Conservation (phyloP, 2,888 invertebrate genomes). For the Colostygia pectinataria region DNA sequence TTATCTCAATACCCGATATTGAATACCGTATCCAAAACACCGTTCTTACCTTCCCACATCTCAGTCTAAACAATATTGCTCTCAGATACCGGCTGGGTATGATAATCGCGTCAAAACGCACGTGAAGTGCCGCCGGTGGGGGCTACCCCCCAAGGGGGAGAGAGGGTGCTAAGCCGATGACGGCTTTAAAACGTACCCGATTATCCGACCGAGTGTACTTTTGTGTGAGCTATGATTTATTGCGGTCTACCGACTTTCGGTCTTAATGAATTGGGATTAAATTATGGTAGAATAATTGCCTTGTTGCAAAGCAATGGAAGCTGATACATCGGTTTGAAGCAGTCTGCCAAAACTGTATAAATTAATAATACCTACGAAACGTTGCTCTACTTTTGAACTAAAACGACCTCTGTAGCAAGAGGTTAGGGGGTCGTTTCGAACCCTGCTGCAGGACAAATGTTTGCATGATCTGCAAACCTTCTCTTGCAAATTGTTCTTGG, state of each 20-base stretch:
- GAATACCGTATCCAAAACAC: constrained; percentile 43
- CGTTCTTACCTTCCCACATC: constrained; percentile 14
- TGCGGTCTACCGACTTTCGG: constrained; percentile 43
- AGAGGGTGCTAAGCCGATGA: constrained; percentile 68
- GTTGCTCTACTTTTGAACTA: too few species aligned
- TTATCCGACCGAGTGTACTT: constrained; percentile 75
- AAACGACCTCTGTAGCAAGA: too few species aligned
- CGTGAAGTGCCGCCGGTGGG: constrained; percentile 68
- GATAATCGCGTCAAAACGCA: constrained; percentile 83
- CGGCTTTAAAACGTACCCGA: constrained; percentile 78
- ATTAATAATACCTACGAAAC: too few species aligned
- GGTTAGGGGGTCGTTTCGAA: too few species aligned
- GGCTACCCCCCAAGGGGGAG: constrained; percentile 19
- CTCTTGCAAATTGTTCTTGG: too few species aligned
- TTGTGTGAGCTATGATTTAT: constrained; percentile 62
- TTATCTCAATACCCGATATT: too few species aligned
- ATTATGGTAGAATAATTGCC: constrained; percentile 17
- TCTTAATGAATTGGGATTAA: constrained; percentile 27
- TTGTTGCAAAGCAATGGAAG: constrained; percentile 9
- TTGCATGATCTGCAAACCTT: too few species aligned
- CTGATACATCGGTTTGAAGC: not conserved
- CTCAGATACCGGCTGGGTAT: constrained; percentile 78
- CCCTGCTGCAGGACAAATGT: too few species aligned
- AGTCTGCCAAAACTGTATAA: not conserved
- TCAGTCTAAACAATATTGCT: constrained; percentile 73